Conservation (phyloP, 2,113 vertebrate species). For the Alexandromys fortis region DNA sequence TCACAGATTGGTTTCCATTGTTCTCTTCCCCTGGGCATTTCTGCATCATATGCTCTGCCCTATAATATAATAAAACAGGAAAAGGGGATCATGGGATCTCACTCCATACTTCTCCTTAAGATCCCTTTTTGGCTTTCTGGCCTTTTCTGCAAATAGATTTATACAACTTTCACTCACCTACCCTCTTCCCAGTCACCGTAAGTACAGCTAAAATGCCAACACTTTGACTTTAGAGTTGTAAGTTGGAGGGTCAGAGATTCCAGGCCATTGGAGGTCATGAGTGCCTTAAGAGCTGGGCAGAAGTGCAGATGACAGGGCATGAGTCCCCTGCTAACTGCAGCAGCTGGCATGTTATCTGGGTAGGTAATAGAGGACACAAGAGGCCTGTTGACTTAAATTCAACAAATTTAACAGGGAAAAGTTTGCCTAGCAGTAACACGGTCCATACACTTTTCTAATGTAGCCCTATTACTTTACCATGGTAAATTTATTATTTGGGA, state of each 20-base stretch:
- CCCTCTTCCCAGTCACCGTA: background rate
- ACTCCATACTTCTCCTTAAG: background rate
- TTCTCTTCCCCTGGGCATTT: background rate
- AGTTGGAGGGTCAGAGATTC: background rate
- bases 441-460: background rate
- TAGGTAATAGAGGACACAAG: background rate
- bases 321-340: background rate
- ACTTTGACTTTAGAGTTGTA: background rate
- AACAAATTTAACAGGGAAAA: background rate
- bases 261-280: background rate
- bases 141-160: background rate
- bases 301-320: background rate
- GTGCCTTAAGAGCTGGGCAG: background rate
- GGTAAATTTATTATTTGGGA: background rate
- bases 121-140: background rate
- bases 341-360: too few relatives aligned
- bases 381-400: background rate
- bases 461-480: background rate
- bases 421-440: background rate
- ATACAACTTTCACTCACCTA: background rate
- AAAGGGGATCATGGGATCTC: background rate
- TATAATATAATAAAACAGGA: background rate
- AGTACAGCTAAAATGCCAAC: background rate
- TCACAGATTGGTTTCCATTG: background rate
- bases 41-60: background rate